These are phyloP conservation scores for Sphenopsis melanotis DNA, from an alignment of 2,797 vertebrate genomes.

Conservation along the genomic window DNA sequence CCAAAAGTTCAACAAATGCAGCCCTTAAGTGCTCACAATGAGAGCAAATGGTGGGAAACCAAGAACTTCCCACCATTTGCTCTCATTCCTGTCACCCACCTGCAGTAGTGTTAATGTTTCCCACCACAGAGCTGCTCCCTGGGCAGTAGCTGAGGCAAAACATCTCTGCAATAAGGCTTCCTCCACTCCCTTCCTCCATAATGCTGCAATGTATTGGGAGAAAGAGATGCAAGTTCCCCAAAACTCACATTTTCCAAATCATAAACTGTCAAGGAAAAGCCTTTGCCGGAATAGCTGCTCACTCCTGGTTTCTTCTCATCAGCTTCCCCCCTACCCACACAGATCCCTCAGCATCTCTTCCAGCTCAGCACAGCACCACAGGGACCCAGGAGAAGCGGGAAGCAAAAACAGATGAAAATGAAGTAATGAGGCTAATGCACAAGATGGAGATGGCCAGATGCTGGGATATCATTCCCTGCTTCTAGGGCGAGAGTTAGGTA, in stretches of 20 bases:
- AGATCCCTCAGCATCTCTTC: background rate
- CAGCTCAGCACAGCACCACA: background rate
- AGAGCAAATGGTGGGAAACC: background rate
- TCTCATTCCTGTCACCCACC: background rate
- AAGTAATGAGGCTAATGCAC: constrained; percentile 39
- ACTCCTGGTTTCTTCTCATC: background rate
- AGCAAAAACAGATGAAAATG: background rate
- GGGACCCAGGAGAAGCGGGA: background rate
- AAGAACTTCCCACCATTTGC: background rate
- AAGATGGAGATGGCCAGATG: background rate
- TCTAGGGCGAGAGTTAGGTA: background rate
- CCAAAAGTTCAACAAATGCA: background rate
- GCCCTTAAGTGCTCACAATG: background rate
- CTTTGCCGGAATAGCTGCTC: constrained; percentile 21
- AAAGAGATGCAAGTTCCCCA: background rate
- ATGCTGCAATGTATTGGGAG: background rate
- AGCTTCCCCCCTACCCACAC: background rate
- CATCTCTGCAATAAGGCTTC: background rate
- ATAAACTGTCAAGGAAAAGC: background rate
- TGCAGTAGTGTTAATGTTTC: background rate
- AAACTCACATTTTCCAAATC: background rate
- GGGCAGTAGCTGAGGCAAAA: background rate
- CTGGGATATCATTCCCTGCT: background rate
- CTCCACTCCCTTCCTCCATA: background rate
- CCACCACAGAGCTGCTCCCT: background rate